phyloP scores from a whole-genome alignment of 2,113 vertebrate species.

The Poicephalus meyeri region DNA sequence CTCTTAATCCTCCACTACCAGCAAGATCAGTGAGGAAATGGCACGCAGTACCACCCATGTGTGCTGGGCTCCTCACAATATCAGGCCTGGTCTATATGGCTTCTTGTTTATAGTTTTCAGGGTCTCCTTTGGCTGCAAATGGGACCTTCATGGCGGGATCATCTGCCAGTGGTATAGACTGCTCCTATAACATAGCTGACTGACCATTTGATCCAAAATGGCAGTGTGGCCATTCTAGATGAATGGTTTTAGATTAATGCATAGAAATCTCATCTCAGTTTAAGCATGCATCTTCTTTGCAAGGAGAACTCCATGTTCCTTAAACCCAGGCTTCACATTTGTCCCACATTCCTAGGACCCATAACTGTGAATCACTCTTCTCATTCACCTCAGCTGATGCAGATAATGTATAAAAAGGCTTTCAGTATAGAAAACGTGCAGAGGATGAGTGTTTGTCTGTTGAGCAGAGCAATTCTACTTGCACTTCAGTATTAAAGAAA shows the following conservation, averaged over 20 bases:
- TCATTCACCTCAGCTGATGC: background rate
- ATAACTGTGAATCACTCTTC: background rate
- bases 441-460: conserved; percentile 30
- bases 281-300: background rate
- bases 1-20: background rate
- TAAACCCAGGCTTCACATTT: background rate
- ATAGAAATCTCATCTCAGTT: background rate
- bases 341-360: background rate
- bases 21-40: background rate
- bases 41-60: background rate
- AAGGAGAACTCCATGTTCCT: background rate
- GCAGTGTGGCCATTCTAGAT: background rate
- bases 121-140: background rate
- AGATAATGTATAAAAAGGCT: background rate
- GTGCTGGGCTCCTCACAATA: background rate
- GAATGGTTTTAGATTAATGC: background rate
- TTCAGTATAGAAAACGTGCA: conserved; percentile 8
- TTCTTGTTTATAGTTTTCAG: background rate
- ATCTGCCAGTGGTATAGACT: background rate
- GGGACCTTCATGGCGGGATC: accelerated
- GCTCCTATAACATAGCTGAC: accelerated
- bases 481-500: conserved; percentile 51
- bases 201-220: background rate
- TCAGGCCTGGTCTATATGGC: background rate
- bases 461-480: conserved; percentile 10